Evolutionary conservation across 2,797 vertebrate genomes (phyloP).

Genomic region (Selene dorsalis): DNA sequence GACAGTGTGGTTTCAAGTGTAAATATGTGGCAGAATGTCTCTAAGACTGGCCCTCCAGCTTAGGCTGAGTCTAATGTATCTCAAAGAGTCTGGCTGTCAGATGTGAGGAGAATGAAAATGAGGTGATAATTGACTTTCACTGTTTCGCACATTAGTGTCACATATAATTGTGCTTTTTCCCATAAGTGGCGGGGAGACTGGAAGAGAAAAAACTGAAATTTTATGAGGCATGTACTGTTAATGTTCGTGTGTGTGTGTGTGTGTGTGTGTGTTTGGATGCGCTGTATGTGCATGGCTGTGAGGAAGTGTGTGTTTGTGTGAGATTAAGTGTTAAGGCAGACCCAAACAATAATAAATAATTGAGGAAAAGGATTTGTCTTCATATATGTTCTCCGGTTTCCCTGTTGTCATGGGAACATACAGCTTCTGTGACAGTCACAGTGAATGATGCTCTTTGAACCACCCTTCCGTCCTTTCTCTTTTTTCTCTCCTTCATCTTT

Average conservation of each 20-base stretch:
- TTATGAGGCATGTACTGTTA: not conserved
- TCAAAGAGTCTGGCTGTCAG: slow-evolving; percentile 38
- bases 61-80: slow-evolving; percentile 25
- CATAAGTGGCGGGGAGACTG: slow-evolving; percentile 23
- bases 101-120: slow-evolving; percentile 68
- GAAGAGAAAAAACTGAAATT: slow-evolving; percentile 13
- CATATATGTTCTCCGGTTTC: slow-evolving; percentile 44
- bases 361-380: slow-evolving; percentile 50
- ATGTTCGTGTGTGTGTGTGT: not conserved
- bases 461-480: not conserved
- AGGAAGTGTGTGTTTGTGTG: not conserved
- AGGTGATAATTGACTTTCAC: slow-evolving; percentile 73
- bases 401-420: slow-evolving; percentile 80
- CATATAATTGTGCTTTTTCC: slow-evolving; percentile 50
- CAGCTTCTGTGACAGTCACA: slow-evolving; percentile 55
- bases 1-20: slow-evolving; percentile 13
- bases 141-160: slow-evolving; percentile 65
- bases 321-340: slow-evolving; percentile 21
- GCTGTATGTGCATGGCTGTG: not conserved
- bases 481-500: slow-evolving; percentile 20
- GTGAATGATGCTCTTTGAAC: slow-evolving; percentile 54
- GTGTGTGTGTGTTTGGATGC: not conserved
- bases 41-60: not conserved
- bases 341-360: slow-evolving; percentile 52
- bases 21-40: slow-evolving; percentile 13